Percentiles rank a stretch among this genome's conserved stretches.
phyloP scores from a whole-genome alignment of 2,888 invertebrate species.

The Eulithis testata region DNA sequence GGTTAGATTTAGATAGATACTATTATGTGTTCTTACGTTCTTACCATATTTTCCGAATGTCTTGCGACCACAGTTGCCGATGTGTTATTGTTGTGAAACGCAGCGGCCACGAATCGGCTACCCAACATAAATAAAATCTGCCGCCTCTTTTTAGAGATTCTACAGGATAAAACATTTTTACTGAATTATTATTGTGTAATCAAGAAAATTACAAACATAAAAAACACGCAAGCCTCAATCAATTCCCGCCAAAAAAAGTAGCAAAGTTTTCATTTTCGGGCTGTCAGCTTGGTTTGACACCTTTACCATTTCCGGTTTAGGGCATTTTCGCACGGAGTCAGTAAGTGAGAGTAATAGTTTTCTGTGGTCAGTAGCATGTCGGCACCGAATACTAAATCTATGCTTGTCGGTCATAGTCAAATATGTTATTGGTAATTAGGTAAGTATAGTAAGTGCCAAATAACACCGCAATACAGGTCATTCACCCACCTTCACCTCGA shows the following conservation, averaged over 20 bases:
- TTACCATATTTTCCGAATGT: slow-evolving; percentile 73
- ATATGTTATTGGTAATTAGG: too few relatives aligned
- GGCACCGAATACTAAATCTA: too few relatives aligned
- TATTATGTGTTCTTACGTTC: too few relatives aligned
- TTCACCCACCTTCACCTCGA: too few relatives aligned
- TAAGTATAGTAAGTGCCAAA: too few relatives aligned
- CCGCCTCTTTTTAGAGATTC: slow-evolving; percentile 72
- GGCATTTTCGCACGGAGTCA: slow-evolving; percentile 2
- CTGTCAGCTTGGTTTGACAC: neutral
- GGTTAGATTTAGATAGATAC: too few relatives aligned
- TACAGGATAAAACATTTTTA: slow-evolving; percentile 72
- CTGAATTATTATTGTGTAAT: neutral
- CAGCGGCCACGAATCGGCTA: slow-evolving; percentile 77
- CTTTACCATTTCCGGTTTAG: neutral
- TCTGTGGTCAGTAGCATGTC: too few relatives aligned
- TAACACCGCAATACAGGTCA: too few relatives aligned
- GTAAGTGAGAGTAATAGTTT: neutral
- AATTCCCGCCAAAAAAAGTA: slow-evolving; percentile 39
- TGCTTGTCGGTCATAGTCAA: too few relatives aligned
- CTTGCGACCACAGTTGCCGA: slow-evolving; percentile 71
- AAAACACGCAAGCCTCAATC: slow-evolving; percentile 32
- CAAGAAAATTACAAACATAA: neutral
- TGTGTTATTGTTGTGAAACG: slow-evolving; percentile 70
- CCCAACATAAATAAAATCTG: slow-evolving; percentile 76
- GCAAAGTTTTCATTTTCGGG: too few relatives aligned